A percentile compares a stretch with the other conserved stretches of the same genome.
Conservation (phyloP, 2,113 vertebrate genomes). For the Ornithorhynchus anatinus region DNA sequence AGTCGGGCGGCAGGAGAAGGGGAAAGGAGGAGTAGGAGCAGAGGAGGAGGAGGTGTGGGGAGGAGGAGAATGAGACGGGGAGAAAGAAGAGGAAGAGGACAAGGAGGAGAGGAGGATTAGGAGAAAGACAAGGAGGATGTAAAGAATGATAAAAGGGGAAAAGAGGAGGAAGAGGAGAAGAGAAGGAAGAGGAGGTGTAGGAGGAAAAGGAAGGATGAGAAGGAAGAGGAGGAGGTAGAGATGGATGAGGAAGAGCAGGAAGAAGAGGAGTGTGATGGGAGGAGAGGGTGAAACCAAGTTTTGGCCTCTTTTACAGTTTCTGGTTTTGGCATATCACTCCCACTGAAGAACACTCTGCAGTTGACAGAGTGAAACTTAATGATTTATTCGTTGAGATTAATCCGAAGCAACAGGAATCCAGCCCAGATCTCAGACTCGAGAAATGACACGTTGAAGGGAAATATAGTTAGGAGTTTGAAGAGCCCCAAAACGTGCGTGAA, state of each 20-base stretch:
- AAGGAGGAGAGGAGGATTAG: background rate
- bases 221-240: background rate
- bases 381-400: slow-evolving; percentile 59
- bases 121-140: too few relatives aligned
- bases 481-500: background rate
- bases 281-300: background rate
- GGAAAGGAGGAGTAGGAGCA: too few relatives aligned
- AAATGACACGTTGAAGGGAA: slow-evolving; percentile 33
- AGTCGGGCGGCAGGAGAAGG: too few relatives aligned
- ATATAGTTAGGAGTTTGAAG: background rate
- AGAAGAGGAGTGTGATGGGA: background rate
- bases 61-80: background rate
- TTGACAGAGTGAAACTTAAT: slow-evolving; percentile 47
- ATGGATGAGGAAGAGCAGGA: background rate
- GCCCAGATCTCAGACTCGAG: slow-evolving; percentile 42
- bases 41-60: too few relatives aligned
- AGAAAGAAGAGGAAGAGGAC: background rate
- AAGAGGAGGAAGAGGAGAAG: slow-evolving; percentile 1
- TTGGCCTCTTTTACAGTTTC: slow-evolving; percentile 12
- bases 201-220: background rate
- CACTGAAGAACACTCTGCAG: slow-evolving; percentile 53
- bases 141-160: too few relatives aligned
- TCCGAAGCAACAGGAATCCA: slow-evolving; percentile 20
- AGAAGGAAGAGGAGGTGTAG: background rate
- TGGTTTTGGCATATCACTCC: slow-evolving; percentile 35